Conservation (phyloP, 35 echinoderm and acorn worm genomes). For the Strongylocentrotus purpuratus region DNA sequence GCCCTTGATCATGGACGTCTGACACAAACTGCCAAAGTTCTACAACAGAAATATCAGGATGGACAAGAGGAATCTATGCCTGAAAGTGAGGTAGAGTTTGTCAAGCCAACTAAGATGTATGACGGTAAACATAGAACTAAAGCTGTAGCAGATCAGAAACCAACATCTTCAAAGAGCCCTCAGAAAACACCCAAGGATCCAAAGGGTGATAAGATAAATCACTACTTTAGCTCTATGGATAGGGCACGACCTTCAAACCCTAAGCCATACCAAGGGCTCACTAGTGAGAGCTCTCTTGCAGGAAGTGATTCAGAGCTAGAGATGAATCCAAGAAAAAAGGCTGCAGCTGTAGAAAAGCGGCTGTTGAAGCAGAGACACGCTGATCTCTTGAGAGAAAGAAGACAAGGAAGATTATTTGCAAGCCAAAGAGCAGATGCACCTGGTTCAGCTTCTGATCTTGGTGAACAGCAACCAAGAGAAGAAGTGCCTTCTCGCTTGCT, state of each 20-base stretch:
- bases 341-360: conserved; percentile 48
- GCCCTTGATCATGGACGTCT: conserved; percentile 81
- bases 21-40: conserved; percentile 75
- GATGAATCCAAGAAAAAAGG: conserved; percentile 37
- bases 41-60: conserved; percentile 87
- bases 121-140: conserved; percentile 91
- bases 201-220: conserved; percentile 83
- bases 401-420: conserved; percentile 75
- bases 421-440: conserved; percentile 59
- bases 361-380: conserved; percentile 55
- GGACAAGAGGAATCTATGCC: conserved; percentile 88
- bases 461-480: conserved; percentile 36
- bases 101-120: conserved; percentile 83
- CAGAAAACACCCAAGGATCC: conserved; percentile 55
- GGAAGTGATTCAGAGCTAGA: conserved; percentile 65
- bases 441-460: conserved; percentile 60
- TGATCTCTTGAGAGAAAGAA: conserved; percentile 63
- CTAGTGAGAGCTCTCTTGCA: conserved; percentile 51
- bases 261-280: conserved; percentile 85
- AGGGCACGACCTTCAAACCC: conserved; percentile 57
- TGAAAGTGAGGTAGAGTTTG: conserved; percentile 92
- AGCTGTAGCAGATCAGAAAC: conserved; percentile 84
- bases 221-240: conserved; percentile 76
- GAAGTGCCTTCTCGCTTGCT: conserved; percentile 43
- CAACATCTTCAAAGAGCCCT: conserved; percentile 50